phyloP scores from a whole-genome alignment of 2,797 vertebrate genomes.

The Labeo calbasu region DNA sequence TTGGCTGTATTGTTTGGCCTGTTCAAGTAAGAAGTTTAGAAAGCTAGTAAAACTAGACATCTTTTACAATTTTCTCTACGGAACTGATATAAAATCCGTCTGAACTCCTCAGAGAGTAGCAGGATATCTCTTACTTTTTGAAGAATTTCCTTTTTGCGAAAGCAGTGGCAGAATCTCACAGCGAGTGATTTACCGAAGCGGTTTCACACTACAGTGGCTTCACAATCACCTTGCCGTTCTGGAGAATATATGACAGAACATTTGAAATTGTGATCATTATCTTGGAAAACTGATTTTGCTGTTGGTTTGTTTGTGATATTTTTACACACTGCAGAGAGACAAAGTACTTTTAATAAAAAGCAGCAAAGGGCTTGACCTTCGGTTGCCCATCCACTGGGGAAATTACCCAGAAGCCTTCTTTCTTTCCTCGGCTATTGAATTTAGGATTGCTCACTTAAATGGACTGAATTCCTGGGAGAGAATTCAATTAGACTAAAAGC shows the following conservation, averaged over 20 bases:
- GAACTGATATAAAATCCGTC: slow-evolving; percentile 4
- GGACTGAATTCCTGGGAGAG: slow-evolving; percentile 21
- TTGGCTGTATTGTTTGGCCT: not conserved
- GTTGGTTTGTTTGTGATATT: not conserved
- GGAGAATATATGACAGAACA: slow-evolving; percentile 8
- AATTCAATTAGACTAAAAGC: slow-evolving; percentile 42
- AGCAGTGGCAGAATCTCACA: not conserved
- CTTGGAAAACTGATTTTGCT: slow-evolving; percentile 10
- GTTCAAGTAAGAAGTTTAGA: not conserved
- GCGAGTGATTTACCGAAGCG: not conserved
- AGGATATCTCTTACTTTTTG: not conserved
- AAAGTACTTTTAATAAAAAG: slow-evolving; percentile 32
- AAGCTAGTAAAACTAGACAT: slow-evolving; percentile 14
- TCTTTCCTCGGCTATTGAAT: slow-evolving; percentile 25
- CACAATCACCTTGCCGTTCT: slow-evolving; percentile 12
- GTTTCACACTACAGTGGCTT: slow-evolving; percentile 8
- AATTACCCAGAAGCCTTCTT: slow-evolving; percentile 64
- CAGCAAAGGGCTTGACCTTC: slow-evolving; percentile 67
- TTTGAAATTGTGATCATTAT: slow-evolving; percentile 25
- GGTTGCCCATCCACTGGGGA: slow-evolving; percentile 56
- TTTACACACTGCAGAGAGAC: not conserved
- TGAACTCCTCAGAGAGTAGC: slow-evolving; percentile 7
- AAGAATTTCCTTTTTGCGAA: slow-evolving; percentile 14
- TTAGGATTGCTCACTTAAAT: slow-evolving; percentile 45
- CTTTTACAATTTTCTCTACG: not conserved